Evolutionary conservation across 1,140 invertebrate genomes (phyloP), one percentile per base, ranked within the genome.

Genomic region (Pseudomyrmex cubaensis): DNA sequence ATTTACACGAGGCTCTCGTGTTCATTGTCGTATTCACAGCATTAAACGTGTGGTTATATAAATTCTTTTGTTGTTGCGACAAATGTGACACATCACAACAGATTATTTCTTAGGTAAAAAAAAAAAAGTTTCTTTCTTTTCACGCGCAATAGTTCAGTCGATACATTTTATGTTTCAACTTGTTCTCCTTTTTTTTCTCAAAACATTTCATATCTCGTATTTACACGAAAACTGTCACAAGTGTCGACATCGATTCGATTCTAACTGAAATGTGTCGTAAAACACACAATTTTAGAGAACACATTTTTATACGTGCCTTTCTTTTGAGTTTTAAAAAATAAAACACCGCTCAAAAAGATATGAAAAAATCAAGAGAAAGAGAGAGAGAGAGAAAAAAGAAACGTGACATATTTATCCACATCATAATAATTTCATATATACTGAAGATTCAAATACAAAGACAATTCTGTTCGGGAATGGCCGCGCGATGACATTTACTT

Each of bases 401-500:
- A 35, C 7, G 5, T 44, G 20, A 9, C n/a, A 15, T 46, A 12
- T 72, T 80, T 61, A 46, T 72, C 15, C 22, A 20, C 7, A 17
- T 1, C 1, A 59, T 20, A 66, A 59, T 59, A 70, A 72, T 80
- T 72, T 35, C 5, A 35, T 35, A 35, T 35, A 72, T 44, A 76
- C n/a, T 9, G 1, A 72, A 54, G 12, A 48, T 15, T 67, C 63
- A 22, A 77, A 44, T 69, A 63, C 13, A 57, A 57, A 44, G 63
- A 5, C 10, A 13, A 2, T 70, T 70, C 59, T 78, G 54, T 35
- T 35, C 44, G 57, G 54, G 57, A 78, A 78, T 69, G 52, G 7
- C 44, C 20, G 50, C 20, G 50, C 59, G 61, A 20, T 70, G 64
- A 57, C 64, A 64, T 20, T 78, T 78, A 78, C 76, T 46, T 15